A percentile compares a stretch with the other conserved stretches of the same genome.
These are phyloP conservation scores for Dryocosmus kuriphilus DNA, from an alignment of 2,888 invertebrate species.

Conservation along the genomic window DNA sequence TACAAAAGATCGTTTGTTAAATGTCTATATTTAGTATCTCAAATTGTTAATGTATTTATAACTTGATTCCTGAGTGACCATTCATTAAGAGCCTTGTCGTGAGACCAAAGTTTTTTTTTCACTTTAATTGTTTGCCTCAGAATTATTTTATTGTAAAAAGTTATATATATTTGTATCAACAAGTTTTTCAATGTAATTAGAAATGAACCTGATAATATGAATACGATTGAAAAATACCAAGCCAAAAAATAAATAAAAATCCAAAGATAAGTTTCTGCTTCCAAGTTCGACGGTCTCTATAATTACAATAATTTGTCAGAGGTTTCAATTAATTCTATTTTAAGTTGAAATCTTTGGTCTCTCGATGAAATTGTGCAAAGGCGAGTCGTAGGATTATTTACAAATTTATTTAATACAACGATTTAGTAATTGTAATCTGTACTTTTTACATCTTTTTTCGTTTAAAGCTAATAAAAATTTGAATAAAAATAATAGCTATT, in stretches of 20 bases:
- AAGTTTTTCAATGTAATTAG: neutral
- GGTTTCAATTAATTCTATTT: neutral
- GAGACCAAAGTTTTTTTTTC: constrained; percentile 51
- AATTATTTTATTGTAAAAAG: neutral
- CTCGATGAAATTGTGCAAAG: constrained; percentile 31
- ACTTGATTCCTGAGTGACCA: constrained; percentile 72
- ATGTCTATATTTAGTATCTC: constrained; percentile 63
- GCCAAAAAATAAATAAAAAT: neutral
- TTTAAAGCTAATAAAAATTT: constrained; percentile 62
- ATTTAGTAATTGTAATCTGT: constrained; percentile 35
- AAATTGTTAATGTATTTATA: constrained; percentile 64
- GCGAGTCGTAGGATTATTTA: constrained; percentile 39
- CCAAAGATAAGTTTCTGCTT: neutral
- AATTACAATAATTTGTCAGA: no score
- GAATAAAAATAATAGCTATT: constrained; percentile 61
- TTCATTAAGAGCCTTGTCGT: constrained; percentile 62
- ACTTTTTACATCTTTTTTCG: constrained; percentile 15
- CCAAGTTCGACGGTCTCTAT: no score
- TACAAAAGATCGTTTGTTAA: constrained; percentile 69
- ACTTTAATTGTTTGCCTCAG: neutral
- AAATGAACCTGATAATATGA: neutral
- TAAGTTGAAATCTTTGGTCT: constrained; percentile 3
- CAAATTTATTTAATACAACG: constrained; percentile 35
- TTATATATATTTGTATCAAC: neutral
- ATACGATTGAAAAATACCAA: no score